These are phyloP conservation scores for Ctenomys sociabilis DNA, from an alignment of 2,113 vertebrate genomes.

Conservation along the genomic window DNA sequence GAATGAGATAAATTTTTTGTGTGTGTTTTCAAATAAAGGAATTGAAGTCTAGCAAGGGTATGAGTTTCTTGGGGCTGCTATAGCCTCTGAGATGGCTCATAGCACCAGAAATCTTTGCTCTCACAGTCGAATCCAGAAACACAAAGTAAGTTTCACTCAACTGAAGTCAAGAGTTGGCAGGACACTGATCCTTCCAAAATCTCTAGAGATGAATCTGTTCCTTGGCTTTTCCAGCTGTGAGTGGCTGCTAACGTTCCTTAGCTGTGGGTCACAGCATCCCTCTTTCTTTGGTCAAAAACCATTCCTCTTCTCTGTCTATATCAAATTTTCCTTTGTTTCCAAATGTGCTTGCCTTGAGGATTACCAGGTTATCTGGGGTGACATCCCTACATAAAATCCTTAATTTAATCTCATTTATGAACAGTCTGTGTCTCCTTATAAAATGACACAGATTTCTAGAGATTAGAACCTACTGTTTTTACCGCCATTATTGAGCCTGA, in stretches of 20 bases:
- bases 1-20: neutral
- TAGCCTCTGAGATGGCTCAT: neutral
- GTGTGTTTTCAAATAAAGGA: conserved; percentile 29
- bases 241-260: neutral
- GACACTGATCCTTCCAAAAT: neutral
- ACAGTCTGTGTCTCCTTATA: neutral
- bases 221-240: neutral
- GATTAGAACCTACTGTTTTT: neutral
- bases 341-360: neutral
- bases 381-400: neutral
- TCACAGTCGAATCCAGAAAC: neutral
- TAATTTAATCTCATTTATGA: neutral
- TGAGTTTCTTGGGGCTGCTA: neutral
- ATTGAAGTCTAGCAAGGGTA: neutral
- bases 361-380: neutral
- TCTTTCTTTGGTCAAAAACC: neutral
- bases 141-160: neutral
- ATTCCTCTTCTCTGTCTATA: neutral
- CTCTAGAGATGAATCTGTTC: neutral
- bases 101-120: neutral
- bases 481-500: neutral
- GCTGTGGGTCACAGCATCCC: neutral
- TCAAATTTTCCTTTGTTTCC: neutral
- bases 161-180: neutral
- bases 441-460: neutral